Conservation (phyloP, 2,888 invertebrate species). For the Linyphia triangularis region DNA sequence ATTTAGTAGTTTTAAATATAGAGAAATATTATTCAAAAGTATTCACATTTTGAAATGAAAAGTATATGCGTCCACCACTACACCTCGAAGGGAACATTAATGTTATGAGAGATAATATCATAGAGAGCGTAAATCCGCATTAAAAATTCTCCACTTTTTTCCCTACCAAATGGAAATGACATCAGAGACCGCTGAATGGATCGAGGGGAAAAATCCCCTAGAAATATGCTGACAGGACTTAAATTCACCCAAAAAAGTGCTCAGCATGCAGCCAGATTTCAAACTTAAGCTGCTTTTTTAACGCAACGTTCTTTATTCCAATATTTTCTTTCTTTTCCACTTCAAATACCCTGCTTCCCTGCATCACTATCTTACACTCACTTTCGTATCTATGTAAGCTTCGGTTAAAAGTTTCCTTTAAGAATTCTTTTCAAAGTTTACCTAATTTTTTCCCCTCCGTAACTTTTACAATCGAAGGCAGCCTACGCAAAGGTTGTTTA, state of each 20-base stretch:
- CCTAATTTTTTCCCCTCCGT: conserved; percentile 28
- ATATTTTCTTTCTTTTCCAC: conserved; percentile 14
- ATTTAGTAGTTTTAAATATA: too few relatives aligned
- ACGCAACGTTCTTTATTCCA: conserved; percentile 57
- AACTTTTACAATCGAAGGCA: conserved; percentile 17
- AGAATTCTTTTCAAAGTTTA: conserved; percentile 30
- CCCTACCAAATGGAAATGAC: conserved; percentile 62
- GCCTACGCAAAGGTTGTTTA: background rate
- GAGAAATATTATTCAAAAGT: too few relatives aligned
- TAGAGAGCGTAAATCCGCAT: conserved; percentile 59
- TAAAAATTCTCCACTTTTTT: conserved; percentile 63
- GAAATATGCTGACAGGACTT: conserved; percentile 64
- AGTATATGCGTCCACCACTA: conserved; percentile 5
- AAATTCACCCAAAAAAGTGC: conserved; percentile 45
- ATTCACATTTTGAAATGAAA: too few relatives aligned
- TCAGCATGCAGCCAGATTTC: conserved; percentile 33
- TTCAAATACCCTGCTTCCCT: background rate
- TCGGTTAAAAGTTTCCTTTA: conserved; percentile 54
- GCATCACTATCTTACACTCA: conserved; percentile 22
- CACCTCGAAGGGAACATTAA: background rate
- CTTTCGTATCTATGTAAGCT: conserved; percentile 27
- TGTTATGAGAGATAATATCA: conserved; percentile 36
- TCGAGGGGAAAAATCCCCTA: conserved; percentile 10
- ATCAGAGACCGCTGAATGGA: conserved; percentile 38
- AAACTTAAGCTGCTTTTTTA: conserved; percentile 58